Evolutionary conservation across 1,140 invertebrate genomes (phyloP).

Genomic region (Atopsyche davidsoni): DNA sequence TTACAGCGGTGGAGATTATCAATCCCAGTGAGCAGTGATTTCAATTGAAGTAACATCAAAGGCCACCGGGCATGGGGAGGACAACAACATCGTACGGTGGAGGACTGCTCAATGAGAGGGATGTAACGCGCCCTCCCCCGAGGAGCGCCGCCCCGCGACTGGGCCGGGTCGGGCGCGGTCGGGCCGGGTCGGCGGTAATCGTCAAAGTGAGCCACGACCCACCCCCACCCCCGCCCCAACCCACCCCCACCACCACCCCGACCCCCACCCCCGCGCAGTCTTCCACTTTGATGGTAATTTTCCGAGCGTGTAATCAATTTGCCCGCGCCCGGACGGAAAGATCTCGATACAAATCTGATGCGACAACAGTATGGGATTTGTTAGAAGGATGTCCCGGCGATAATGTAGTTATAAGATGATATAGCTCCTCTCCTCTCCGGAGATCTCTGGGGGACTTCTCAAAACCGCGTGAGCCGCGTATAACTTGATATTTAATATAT

Average conservation of each 20-base stretch:
- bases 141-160: slow-evolving; percentile 6
- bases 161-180: not conserved
- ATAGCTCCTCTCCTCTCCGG: not conserved
- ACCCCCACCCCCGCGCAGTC: slow-evolving; percentile 5
- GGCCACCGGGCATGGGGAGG: too few species aligned
- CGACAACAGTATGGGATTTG: slow-evolving; percentile 19
- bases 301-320: slow-evolving; percentile 30
- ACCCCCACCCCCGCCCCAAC: slow-evolving; percentile 2
- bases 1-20: too few species aligned
- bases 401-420: not conserved
- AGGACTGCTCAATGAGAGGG: too few species aligned
- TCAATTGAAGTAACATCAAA: too few species aligned
- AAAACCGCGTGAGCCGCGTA: not conserved
- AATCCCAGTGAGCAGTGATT: too few species aligned
- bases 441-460: not conserved
- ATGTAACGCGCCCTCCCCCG: slow-evolving; percentile 5
- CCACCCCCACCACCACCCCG: slow-evolving; percentile 1
- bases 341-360: slow-evolving; percentile 25
- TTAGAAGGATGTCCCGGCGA: not conserved
- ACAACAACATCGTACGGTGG: too few species aligned
- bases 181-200: slow-evolving; percentile 18
- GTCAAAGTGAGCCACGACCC: slow-evolving; percentile 25
- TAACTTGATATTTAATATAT: too few species aligned
- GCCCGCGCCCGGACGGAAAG: slow-evolving; percentile 3
- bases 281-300: slow-evolving; percentile 28